phyloP scores from a whole-genome alignment of 2,113 vertebrate genomes.

The Lophotis ruficrista region DNA sequence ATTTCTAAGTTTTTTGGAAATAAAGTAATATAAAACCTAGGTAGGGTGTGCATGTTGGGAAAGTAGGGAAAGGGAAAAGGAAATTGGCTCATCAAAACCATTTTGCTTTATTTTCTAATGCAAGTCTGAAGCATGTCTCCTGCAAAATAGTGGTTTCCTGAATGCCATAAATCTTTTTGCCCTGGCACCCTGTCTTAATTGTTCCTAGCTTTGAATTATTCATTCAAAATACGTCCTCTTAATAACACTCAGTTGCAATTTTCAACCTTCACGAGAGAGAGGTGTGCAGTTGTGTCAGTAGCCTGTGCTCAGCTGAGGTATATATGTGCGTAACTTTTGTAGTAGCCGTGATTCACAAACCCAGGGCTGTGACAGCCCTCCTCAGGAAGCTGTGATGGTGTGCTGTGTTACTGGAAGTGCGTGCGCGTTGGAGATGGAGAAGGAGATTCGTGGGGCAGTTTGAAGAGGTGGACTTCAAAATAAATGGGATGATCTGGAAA shows the following conservation, averaged over 20 bases:
- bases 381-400: not conserved
- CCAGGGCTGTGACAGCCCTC: not conserved
- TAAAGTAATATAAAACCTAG: not conserved
- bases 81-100: not conserved
- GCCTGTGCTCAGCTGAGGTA: not conserved
- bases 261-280: not conserved
- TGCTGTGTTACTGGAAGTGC: not conserved
- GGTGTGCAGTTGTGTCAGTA: not conserved
- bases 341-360: not conserved
- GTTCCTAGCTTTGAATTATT: not conserved
- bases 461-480: not conserved
- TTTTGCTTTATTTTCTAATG: not conserved
- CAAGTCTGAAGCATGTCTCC: conserved; percentile 7
- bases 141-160: conserved; percentile 37
- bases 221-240: not conserved
- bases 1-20: conserved; percentile 16
- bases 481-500: not conserved
- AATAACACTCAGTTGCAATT: not conserved
- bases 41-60: not conserved
- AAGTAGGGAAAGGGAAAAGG: not conserved
- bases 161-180: conserved; percentile 15
- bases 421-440: not conserved
- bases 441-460: not conserved
- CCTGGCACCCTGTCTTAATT: conserved; percentile 16
- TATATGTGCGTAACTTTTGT: fast-evolving